A percentile compares a stretch with the other conserved stretches of the same genome.
Evolutionary conservation across 2,888 invertebrate species (phyloP).

Genomic region (Nipponacmea schrenckii): DNA sequence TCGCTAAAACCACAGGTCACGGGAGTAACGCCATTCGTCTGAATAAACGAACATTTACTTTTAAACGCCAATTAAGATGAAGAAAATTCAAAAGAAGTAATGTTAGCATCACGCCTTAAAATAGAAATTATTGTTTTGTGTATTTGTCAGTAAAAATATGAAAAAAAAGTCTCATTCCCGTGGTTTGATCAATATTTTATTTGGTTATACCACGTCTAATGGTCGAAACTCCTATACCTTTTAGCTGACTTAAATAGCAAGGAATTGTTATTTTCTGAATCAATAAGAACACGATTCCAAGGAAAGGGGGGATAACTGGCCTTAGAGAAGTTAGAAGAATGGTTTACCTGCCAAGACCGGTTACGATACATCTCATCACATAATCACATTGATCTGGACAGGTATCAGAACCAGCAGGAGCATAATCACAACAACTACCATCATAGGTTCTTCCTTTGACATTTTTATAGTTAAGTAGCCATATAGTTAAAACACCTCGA

Average conservation of each 20-base stretch:
- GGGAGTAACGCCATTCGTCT: constrained; percentile 9
- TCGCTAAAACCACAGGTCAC: constrained; percentile 13
- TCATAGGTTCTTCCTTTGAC: constrained; percentile 36
- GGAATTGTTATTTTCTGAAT: too few relatives aligned
- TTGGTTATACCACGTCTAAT: too few relatives aligned
- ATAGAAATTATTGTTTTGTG: too few relatives aligned
- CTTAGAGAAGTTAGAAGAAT: too few relatives aligned
- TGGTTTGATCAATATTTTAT: too few relatives aligned
- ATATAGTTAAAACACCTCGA: constrained; percentile 37
- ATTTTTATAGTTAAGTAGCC: constrained; percentile 37
- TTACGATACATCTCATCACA: constrained; percentile 41
- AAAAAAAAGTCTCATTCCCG: too few relatives aligned
- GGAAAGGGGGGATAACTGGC: too few relatives aligned
- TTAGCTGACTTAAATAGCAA: too few relatives aligned
- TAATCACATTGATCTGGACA: constrained; percentile 42
- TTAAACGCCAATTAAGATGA: too few relatives aligned
- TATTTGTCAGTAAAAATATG: too few relatives aligned
- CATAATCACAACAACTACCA: constrained; percentile 40
- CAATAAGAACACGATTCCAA: too few relatives aligned
- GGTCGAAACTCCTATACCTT: too few relatives aligned
- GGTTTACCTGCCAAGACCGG: constrained; percentile 40
- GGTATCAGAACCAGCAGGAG: constrained; percentile 10
- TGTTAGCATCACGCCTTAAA: not conserved
- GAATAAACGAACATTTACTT: constrained; percentile 16
- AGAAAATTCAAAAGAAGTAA: constrained; percentile 5